Percentiles rank a stretch among this genome's conserved stretches.
These are phyloP conservation scores for Zaprionus inermis DNA, from an alignment of 1,140 invertebrate genomes.

Conservation along the genomic window DNA sequence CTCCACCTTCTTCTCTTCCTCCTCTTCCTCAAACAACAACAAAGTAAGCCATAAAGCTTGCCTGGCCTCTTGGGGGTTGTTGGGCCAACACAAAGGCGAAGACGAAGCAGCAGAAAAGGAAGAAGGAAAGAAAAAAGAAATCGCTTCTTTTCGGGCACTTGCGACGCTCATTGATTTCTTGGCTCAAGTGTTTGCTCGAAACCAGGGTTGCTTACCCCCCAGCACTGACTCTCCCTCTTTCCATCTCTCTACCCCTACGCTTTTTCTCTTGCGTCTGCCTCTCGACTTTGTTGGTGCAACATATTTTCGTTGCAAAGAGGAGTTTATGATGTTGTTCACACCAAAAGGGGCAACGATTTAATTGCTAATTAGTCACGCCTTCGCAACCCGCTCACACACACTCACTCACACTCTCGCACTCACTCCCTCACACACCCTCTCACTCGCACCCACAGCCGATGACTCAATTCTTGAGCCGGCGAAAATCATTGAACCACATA, in stretches of 20 bases:
- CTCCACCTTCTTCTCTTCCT: too few species aligned
- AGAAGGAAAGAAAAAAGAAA: slow-evolving; percentile 7
- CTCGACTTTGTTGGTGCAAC: slow-evolving; percentile 44
- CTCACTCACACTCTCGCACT: not conserved
- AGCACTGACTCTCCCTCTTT: not conserved
- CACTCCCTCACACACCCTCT: not conserved
- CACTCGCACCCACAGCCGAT: slow-evolving; percentile 13
- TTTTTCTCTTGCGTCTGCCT: slow-evolving; percentile 12
- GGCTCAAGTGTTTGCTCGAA: slow-evolving; percentile 31
- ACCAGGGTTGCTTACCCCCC: slow-evolving; percentile 5
- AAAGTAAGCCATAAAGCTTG: slow-evolving; percentile 6
- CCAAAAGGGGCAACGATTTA: slow-evolving; percentile 55
- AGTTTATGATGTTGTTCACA: slow-evolving; percentile 50
- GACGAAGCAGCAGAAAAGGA: not conserved
- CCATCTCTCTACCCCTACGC: slow-evolving; percentile 8
- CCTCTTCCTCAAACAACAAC: not conserved
- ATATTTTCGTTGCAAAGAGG: slow-evolving; percentile 45
- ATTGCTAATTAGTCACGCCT: slow-evolving; percentile 75
- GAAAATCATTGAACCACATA: slow-evolving; percentile 45
- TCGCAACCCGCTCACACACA: slow-evolving; percentile 11
- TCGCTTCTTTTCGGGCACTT: slow-evolving; percentile 11
- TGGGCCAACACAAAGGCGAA: slow-evolving; percentile 7
- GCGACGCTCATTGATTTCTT: slow-evolving; percentile 51
- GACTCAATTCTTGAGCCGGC: slow-evolving; percentile 54
- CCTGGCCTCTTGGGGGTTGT: slow-evolving; percentile 53